Base-by-base conservation (phyloP, 2,797 vertebrate genomes). In the Artibeus lituratus region DNA sequence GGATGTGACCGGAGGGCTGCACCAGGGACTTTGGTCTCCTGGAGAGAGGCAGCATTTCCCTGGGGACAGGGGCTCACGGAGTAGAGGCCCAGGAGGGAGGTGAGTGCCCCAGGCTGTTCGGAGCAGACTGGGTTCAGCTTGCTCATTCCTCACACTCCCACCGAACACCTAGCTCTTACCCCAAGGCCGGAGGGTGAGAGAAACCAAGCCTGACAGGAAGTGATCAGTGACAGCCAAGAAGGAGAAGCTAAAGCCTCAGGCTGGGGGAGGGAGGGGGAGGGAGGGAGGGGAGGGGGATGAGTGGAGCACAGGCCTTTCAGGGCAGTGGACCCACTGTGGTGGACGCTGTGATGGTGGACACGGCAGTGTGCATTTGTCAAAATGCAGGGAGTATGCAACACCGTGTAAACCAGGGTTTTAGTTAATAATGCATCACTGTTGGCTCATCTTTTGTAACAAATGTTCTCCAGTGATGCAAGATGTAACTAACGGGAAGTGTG, bases 81-180 rank as follows among this genome's bases (percentile, higher is more conserved):
- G 42, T 26, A 4, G 44, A 39, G 24, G 29, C 29, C 51, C 4
- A 3, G 47, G 26, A 10, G 21, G 3, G 49, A n/a, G 69, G 2
- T 3, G 3, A 69, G 57, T 1, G 29, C 42, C 85, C 2, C 10
- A 4, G 69, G 80, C n/a, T 83, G 22, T 21, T 29, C 29, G 0
- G 4, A 70, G 78, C n/a, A 65, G 37, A 29, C 22, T 1, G 29
- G 42, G 5, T 5, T 5, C 24, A 5, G 78, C 5, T 15, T 37
- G 22, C 37, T 21, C 53, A 4, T 24, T 19, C 0, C 0, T 1
- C 26, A 21, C 11, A 8, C 14, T 26, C 19, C 37, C 76, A 29
- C 11, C 32, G 29, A 35, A 10, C 26, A 39, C 39, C 83, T n/a
- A 55, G 29, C 10, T 19, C 67, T 51, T 8, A 4, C 7, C 12